A percentile compares a stretch with the other conserved stretches of the same genome.
These are phyloP conservation scores for Itoplectis maculator DNA, from an alignment of 2,888 invertebrate species.

Conservation along the genomic window DNA sequence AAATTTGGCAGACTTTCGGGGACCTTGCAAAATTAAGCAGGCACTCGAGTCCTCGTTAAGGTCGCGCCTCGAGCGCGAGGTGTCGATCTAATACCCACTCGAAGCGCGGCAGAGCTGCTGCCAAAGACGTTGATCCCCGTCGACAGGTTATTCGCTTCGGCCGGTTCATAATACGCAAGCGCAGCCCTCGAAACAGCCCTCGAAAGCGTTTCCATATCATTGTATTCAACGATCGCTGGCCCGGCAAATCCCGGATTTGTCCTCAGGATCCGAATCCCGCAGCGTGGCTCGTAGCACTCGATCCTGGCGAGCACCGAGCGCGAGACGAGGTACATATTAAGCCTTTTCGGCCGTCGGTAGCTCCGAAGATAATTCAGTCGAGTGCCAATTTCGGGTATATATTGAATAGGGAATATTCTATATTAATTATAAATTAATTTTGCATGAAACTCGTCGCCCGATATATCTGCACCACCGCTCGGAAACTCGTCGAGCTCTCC, in stretches of 20 bases:
- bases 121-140: constrained; percentile 37
- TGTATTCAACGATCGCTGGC: constrained; percentile 35
- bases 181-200: constrained; percentile 38
- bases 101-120: constrained; percentile 54
- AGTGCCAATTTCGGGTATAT: constrained; percentile 59
- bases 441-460: too few species aligned
- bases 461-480: too few species aligned
- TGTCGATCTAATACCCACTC: constrained; percentile 33
- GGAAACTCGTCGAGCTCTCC: constrained; percentile 62
- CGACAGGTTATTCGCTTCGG: constrained; percentile 20
- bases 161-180: too few species aligned
- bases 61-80: constrained; percentile 41
- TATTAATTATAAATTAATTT: too few species aligned
- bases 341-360: constrained; percentile 22
- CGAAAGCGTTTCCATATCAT: constrained; percentile 2
- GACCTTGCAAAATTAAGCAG: too few species aligned
- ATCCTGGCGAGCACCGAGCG: constrained; percentile 6
- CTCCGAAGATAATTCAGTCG: constrained; percentile 34
- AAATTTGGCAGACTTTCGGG: too few species aligned
- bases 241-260: constrained; percentile 59
- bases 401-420: too few species aligned
- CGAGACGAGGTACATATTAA: too few species aligned
- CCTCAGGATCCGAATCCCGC: constrained; percentile 50
- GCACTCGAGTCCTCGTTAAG: constrained; percentile 34
- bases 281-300: constrained; percentile 7